Percentiles rank a stretch among this genome's conserved stretches.
Evolutionary conservation across 2,113 vertebrate species (phyloP).

Genomic region (Elephantulus edwardii): DNA sequence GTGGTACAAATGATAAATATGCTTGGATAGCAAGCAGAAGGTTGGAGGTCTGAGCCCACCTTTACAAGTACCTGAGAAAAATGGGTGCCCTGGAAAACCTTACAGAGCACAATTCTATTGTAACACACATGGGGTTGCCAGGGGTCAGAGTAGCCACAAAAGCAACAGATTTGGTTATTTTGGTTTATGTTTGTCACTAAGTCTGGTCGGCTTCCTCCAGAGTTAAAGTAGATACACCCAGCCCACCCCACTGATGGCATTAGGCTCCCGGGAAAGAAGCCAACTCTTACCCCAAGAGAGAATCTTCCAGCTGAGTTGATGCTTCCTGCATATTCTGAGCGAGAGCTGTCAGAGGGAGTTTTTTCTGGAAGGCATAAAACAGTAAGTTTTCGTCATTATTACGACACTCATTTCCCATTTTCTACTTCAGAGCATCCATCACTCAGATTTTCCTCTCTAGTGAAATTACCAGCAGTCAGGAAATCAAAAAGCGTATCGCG

Average conservation of each 20-base stretch:
- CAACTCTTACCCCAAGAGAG: constrained; percentile 92
- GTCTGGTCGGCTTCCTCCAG: neutral
- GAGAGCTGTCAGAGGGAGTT: constrained; percentile 93
- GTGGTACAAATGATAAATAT: neutral
- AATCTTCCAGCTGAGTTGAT: constrained; percentile 92
- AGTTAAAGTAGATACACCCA: neutral
- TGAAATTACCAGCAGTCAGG: neutral
- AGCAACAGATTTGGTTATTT: neutral
- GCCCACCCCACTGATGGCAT: neutral
- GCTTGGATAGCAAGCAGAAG: neutral
- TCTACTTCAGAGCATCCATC: neutral
- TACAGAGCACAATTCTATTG: too few relatives aligned
- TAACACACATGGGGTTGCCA: neutral
- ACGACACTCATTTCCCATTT: constrained; percentile 6
- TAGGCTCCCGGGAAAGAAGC: neutral
- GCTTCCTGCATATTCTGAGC: constrained; percentile 97
- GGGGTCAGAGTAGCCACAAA: neutral
- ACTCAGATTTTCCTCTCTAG: neutral
- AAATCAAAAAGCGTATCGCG: too few relatives aligned
- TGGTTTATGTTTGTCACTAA: neutral
- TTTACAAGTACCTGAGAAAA: neutral
- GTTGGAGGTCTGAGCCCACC: neutral
- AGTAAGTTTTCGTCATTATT: neutral
- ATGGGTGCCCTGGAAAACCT: neutral
- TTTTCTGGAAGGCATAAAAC: constrained; percentile 88